Evolutionary conservation across 1,140 invertebrate genomes (phyloP), one percentile per base, ranked within the genome.

Genomic region (Panagrolaimus sp.): DNA sequence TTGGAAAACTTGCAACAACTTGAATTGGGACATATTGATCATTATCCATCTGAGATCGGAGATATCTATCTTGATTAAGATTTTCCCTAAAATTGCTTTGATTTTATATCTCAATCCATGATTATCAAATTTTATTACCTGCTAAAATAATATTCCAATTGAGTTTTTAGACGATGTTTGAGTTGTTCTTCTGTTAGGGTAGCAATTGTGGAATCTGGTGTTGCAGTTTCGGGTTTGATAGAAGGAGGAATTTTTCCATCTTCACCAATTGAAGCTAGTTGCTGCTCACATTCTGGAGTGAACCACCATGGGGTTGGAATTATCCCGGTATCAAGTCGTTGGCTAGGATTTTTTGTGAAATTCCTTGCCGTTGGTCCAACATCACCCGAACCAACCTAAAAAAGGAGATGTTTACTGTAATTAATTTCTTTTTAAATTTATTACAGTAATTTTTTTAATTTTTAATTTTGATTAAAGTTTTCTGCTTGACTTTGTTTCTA

Each of bases 21-120:
- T 89, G 89, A 83, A 95, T 94, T 66, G 91, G 90, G 77, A 95
- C 92, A 88, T 92, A 95, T 86, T 94, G 91, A 86, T 94, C 92
- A 84, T 90, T 89, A 86, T 95, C 92, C 92, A 95, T 95, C 88
- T 94, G 92, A 45, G 91, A 92, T 83, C 91, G 85, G 79, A 95
- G 88, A 87, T 94, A 95, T 79, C 89, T 88, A 87, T 95, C 92
- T 84, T 90, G 91, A 67, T 90, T 89, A 84, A 95, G 87, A 84
- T 94, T 95, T 84, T 94, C 91, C 84, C 92, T 92, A 83, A 67
- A 88, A 87, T 45, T 7, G 24, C 32, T 4, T 68, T 44, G 47
- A 9, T 17, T 24, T 63, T 26, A 71, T 47, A 12, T 14, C 12
- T 0, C 21, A 26, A 71, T 17, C 38, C 8, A 65, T 73, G 0